Percentiles rank a stretch among this genome's conserved stretches.
Evolutionary conservation across 2,888 invertebrate genomes (phyloP).

Genomic region (Diadromus collaris): DNA sequence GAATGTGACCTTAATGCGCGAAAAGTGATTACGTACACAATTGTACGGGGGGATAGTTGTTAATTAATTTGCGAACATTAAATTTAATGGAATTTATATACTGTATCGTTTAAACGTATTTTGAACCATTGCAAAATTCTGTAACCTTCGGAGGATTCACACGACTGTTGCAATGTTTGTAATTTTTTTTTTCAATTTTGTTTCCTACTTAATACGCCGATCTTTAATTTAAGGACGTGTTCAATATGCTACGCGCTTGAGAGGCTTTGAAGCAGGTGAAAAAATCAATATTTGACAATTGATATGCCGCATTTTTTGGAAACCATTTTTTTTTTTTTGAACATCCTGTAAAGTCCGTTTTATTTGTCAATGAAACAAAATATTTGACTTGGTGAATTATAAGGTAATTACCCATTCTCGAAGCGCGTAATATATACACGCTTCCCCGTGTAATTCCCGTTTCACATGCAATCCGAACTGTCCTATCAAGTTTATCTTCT

Average conservation of each 20-base stretch:
- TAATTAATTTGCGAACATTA: neutral
- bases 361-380: neutral
- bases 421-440: conserved; percentile 24
- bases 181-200: neutral
- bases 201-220: neutral
- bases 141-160: neutral
- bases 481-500: conserved; percentile 26
- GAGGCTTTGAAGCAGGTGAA: neutral
- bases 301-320: neutral
- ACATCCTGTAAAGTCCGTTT: neutral
- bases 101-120: neutral
- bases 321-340: neutral
- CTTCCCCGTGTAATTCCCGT: conserved; percentile 4
- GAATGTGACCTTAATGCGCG: no score
- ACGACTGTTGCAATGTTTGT: neutral
- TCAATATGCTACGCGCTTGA: no score
- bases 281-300: neutral
- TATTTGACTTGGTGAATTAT: conserved; percentile 1
- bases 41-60: neutral
- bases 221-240: neutral
- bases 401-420: conserved; percentile 1
- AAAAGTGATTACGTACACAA: neutral
- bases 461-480: neutral
- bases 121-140: no score
- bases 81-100: neutral